Evolutionary conservation across 2,113 vertebrate genomes (phyloP), one percentile per base, ranked within the genome.

Genomic region (Cebidichthys violaceus): DNA sequence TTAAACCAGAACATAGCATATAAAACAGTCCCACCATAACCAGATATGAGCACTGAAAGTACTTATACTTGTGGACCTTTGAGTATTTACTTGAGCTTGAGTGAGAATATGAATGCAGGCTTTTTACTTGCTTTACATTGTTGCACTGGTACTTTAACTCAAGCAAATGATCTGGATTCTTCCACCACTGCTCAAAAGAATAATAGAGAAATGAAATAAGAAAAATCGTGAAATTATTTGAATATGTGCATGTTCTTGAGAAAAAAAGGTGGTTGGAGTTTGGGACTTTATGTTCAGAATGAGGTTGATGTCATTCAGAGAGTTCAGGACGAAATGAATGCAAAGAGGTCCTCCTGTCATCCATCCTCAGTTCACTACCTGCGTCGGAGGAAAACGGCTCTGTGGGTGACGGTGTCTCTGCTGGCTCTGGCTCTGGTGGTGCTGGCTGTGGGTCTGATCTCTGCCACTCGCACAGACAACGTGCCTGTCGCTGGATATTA

Each of bases 401-500:
- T 99, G 70, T 97, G 96, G 95, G 94, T 96, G 61, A 96, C 97
- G 0, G 82, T 96, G 0, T 88, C 95, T 8, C 94, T 99, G 72
- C 94, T 99, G 71, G 81, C 86, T 11, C 94, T 97, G 83, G 95
- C 97, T 14, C 4, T 95, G 81, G 91, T 98, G 88, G 96, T 98
- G 52, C 91, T 99, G 87, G 93, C 95, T 20, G 78, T 98, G 54
- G 98, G 98, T 24, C 95, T 99, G 35, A 81, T 96, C 27, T 96
- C 97, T 10, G 96, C 96, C 67, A 99, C 97, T 8, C 96, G 96
- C 82, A 97, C 97, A 0, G 96, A 96, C 85, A 99, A 98, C 1
- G 96, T 99, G 75, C 93, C 96, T 0, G 97, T 98, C 7, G 96
- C 97, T 50, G 97, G 98, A 77, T 98, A 97, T 92, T 99, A 99